Base-by-base conservation (phyloP, 1,140 invertebrate species). In the Solenopsis invicta region DNA sequence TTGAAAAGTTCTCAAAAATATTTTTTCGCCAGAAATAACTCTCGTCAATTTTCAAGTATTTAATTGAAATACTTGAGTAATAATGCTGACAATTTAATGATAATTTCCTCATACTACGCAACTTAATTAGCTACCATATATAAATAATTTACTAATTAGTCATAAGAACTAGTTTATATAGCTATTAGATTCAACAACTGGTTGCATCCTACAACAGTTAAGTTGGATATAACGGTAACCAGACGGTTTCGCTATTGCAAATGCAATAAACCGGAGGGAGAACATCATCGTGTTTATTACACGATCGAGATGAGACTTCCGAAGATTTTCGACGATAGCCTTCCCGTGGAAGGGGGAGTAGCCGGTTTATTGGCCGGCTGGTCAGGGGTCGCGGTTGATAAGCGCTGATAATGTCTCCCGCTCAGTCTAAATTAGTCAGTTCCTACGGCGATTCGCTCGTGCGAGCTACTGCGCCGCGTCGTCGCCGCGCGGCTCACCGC, bases 311-410 rank as follows among this genome's bases (percentile, higher is more conserved):
- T 4, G 13, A 16, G 6, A 50, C 29, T 48, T 50, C 16, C 12
- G 10, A 64, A 71, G 34, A 71, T 81, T 59, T 81, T 69, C n/a
- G 21, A 69, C 12, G 29, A 48, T 54, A 69, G 16, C 24, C 13
- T 34, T 45, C n/a, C n/a, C 54, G 34, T 9, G 18, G 34, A 13
- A 67, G n/a, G 37, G 29, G 62, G 41, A 9, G 21, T 21, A 9
- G 54, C n/a, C 16, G 18, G 54, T 75, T 61, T 61, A 84, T 74
- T 84, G 41, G 29, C 41, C 41, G 71, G 67, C 18, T 82, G 92
- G 90, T 92, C 92, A 92, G 88, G 89, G 92, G 92, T 92, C 92
- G 88, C 71, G 52, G 66, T 54, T 88, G 91, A 92, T 92, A 92
- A 91, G 50, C 54, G 3, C 18, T 82, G 91, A 92, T 90, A 90